Evolutionary conservation across 1,140 invertebrate species (phyloP), one percentile per base, ranked within the genome.

Genomic region (Pseudobourletiella spinata): DNA sequence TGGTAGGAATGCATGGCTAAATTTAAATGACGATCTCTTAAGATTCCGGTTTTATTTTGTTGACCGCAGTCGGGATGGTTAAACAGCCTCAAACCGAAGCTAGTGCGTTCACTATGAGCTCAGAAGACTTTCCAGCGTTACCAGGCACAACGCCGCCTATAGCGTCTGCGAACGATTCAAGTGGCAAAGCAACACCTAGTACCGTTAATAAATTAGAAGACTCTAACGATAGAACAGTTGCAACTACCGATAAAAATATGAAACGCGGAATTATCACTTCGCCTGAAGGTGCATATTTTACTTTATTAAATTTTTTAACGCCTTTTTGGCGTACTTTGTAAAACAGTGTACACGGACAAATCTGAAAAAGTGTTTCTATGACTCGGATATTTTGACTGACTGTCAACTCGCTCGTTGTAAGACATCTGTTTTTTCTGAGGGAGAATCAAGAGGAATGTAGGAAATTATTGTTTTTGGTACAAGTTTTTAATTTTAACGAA

Each of bases 101-200:
- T 69, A 91, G 85, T 71, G 95, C 97, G 77, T 98, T 98, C 78
- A 91, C 89, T 67, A 97, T 98, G 84, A 95, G 92, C 70, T 91
- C 87, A 68, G 95, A 99, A 80, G 96, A 99, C 78, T 99, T 99
- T 79, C 95, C 95, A 66, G 95, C 96, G 73, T 81, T 99, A 76
- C 96, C 84, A 51, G 84, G 84, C 26, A 79, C 82, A 16, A 57
- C 65, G 20, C 64, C 64, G 11, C 42, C 68, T 28, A 75, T 77
- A 69, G 77, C 62, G 15, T 35, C 60, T n/a, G 61, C 59, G 42
- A 65, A 59, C 20, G 58, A 67, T 22, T n/a, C 58, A 24, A 60
- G 44, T 25, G 65, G 61, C 3, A 60, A 65, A 64, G 57, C 63
- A 15, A 65, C 56, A 50, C 61, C 61, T 29, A 58, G 55, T 58